A percentile compares a stretch with the other conserved stretches of the same genome.
Evolutionary conservation across 2,113 vertebrate genomes (phyloP).

Genomic region (Meles meles): DNA sequence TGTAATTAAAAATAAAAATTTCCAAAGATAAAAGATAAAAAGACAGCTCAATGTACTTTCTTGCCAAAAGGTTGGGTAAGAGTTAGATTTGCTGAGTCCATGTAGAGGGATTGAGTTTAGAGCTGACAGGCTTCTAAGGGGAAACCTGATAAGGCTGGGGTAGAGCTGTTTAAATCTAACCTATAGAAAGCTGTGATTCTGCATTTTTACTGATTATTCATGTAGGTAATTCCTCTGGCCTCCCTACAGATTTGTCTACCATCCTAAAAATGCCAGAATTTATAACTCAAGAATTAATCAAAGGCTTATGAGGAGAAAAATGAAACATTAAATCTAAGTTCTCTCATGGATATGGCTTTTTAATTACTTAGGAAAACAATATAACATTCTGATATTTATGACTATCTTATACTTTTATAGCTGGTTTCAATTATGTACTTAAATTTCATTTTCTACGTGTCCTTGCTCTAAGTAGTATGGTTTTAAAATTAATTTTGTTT

Average conservation of each 20-base stretch:
- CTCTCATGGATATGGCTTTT: slow-evolving; percentile 62
- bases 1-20: slow-evolving; percentile 9
- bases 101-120: not conserved
- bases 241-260: not conserved
- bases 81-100: not conserved
- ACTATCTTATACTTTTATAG: slow-evolving; percentile 65
- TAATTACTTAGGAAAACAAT: slow-evolving; percentile 69
- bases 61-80: not conserved
- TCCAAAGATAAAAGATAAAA: not conserved
- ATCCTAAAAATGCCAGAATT: slow-evolving; percentile 33
- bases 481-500: slow-evolving; percentile 30
- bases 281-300: slow-evolving; percentile 58
- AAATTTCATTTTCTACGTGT: not conserved
- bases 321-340: slow-evolving; percentile 54
- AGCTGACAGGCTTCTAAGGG: not conserved
- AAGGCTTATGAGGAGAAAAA: slow-evolving; percentile 65
- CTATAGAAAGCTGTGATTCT: not conserved
- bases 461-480: not conserved
- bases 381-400: slow-evolving; percentile 77
- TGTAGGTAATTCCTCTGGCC: not conserved
- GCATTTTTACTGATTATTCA: not conserved
- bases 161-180: not conserved
- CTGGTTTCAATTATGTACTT: slow-evolving; percentile 62
- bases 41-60: not conserved
- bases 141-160: not conserved